Evolutionary conservation across 2,888 invertebrate species (phyloP).

Genomic region (Rhingia campestris): DNA sequence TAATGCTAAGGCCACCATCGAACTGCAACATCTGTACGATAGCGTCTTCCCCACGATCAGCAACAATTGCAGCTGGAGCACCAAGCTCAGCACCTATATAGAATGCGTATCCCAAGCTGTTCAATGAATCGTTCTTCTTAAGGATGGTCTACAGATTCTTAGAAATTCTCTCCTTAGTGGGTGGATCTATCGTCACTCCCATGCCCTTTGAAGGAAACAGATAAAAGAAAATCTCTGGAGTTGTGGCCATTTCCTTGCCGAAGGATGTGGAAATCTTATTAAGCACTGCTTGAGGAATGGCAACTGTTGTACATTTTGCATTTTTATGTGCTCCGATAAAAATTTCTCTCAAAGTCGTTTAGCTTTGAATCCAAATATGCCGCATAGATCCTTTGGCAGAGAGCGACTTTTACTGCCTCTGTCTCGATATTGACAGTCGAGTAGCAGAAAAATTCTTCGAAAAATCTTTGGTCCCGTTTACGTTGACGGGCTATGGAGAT

Average conservation of each 20-base stretch:
- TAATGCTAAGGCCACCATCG: slow-evolving; percentile 94
- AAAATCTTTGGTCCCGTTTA: no score
- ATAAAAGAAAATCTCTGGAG: slow-evolving; percentile 90
- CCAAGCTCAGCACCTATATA: slow-evolving; percentile 90
- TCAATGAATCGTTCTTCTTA: slow-evolving; percentile 92
- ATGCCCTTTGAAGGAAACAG: slow-evolving; percentile 87
- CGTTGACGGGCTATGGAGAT: no score
- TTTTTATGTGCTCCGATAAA: slow-evolving; percentile 86
- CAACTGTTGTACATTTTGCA: slow-evolving; percentile 84
- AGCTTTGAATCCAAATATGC: no score
- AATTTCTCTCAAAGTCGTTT: slow-evolving; percentile 85
- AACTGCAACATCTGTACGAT: slow-evolving; percentile 94
- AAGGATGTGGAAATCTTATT: slow-evolving; percentile 84
- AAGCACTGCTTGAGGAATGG: slow-evolving; percentile 83
- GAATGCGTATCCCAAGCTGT: slow-evolving; percentile 92
- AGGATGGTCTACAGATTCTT: slow-evolving; percentile 89
- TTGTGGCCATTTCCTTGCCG: slow-evolving; percentile 87
- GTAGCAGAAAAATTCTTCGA: no score
- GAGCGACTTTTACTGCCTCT: no score
- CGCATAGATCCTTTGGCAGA: no score
- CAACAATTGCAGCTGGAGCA: slow-evolving; percentile 85
- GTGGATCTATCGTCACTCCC: slow-evolving; percentile 86
- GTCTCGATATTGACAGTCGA: no score
- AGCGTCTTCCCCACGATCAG: slow-evolving; percentile 94
- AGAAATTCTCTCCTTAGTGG: slow-evolving; percentile 87